phyloP scores from a whole-genome alignment of 2,888 invertebrate species.

The Volucella inflata region DNA sequence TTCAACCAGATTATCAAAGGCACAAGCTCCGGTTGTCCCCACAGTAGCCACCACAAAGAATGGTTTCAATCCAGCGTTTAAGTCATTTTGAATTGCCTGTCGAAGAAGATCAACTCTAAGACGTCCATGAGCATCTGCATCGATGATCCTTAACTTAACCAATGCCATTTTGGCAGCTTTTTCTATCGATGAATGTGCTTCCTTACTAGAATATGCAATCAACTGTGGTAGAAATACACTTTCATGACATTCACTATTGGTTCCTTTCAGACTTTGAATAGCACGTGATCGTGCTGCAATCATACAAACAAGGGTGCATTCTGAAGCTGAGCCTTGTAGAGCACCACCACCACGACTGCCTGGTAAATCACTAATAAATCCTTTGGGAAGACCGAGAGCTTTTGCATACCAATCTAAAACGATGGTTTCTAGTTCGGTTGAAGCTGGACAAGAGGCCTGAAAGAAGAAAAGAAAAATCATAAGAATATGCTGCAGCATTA shows the following conservation, averaged over 20 bases:
- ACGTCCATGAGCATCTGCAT: slow-evolving; percentile 88
- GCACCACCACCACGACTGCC: slow-evolving; percentile 89
- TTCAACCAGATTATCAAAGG: slow-evolving; percentile 92
- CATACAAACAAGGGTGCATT: slow-evolving; percentile 91
- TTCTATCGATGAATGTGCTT: slow-evolving; percentile 91
- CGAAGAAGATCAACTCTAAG: slow-evolving; percentile 87
- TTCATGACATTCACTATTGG: slow-evolving; percentile 85
- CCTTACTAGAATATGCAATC: slow-evolving; percentile 90
- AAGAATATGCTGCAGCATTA: no score
- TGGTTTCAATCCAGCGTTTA: slow-evolving; percentile 90
- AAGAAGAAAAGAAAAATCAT: slow-evolving; percentile 67
- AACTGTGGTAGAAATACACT: slow-evolving; percentile 90
- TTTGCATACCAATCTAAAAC: slow-evolving; percentile 93
- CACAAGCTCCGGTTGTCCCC: slow-evolving; percentile 92
- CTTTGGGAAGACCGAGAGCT: slow-evolving; percentile 89
- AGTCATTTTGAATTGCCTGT: slow-evolving; percentile 89
- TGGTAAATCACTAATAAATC: slow-evolving; percentile 85
- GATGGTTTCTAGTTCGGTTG: slow-evolving; percentile 93
- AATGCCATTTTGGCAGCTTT: slow-evolving; percentile 92
- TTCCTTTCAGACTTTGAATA: slow-evolving; percentile 87
- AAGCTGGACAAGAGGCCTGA: slow-evolving; percentile 92
- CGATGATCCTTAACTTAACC: slow-evolving; percentile 88
- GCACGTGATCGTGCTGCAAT: slow-evolving; percentile 90
- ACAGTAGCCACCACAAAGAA: slow-evolving; percentile 93
- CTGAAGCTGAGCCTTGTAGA: slow-evolving; percentile 92